These are phyloP conservation scores for Sebastes fasciatus DNA, from an alignment of 2,113 vertebrate species.

Conservation along the genomic window DNA sequence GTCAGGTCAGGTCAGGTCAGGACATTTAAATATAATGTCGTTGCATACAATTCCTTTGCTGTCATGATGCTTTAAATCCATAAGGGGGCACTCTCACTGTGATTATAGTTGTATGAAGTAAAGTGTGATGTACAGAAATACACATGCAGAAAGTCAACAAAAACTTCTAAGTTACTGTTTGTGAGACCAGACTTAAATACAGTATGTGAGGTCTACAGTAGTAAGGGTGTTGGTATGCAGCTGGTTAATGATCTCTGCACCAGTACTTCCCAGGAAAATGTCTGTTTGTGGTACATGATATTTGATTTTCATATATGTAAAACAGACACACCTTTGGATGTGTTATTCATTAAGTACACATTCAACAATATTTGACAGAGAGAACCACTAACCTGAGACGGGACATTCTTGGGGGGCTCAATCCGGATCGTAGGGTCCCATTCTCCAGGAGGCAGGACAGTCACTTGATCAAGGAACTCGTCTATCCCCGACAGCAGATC, in stretches of 20 bases:
- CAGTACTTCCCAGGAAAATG: background rate
- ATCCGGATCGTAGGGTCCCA: constrained; percentile 98
- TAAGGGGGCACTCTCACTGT: constrained; percentile 33
- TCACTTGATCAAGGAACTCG: constrained; percentile 98
- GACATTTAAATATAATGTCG: constrained; percentile 21
- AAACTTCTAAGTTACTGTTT: background rate
- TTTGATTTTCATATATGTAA: background rate
- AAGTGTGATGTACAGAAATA: background rate
- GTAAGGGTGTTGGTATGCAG: background rate
- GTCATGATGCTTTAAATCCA: constrained; percentile 20
- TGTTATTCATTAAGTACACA: background rate
- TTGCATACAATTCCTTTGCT: background rate
- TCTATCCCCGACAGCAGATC: constrained; percentile 96
- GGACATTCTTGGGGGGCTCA: constrained; percentile 96
- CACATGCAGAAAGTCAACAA: background rate
- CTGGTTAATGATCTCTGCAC: background rate
- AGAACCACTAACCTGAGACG: constrained; percentile 89
- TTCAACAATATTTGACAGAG: background rate
- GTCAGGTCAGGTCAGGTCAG: constrained; percentile 6
- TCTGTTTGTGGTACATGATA: background rate
- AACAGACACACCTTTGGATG: background rate
- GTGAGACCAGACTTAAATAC: background rate
- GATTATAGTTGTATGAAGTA: background rate
- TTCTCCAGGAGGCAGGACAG: constrained; percentile 94
- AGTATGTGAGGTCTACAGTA: background rate